Percentiles rank a stretch among this genome's conserved stretches.
Evolutionary conservation across 2,888 invertebrate species (phyloP).

Genomic region (Pristionchus entomophagus): DNA sequence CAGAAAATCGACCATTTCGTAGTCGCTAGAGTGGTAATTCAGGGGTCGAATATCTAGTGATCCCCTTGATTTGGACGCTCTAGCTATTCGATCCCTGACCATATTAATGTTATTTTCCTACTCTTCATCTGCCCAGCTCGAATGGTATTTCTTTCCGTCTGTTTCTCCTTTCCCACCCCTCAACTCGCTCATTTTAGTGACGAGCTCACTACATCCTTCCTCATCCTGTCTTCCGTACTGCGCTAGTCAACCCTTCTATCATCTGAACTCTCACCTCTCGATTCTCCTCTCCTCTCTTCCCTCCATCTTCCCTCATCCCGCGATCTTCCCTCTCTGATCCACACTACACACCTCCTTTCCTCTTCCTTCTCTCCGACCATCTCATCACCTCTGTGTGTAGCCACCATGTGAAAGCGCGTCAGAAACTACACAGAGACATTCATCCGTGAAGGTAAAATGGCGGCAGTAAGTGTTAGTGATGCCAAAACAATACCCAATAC

Average conservation of each 20-base stretch:
- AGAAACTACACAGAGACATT: not conserved
- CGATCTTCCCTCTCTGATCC: not conserved
- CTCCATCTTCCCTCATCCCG: not conserved
- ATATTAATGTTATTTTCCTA: too few species aligned
- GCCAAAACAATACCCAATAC: too few species aligned
- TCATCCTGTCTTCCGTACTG: conserved; percentile 38
- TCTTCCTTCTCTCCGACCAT: not conserved
- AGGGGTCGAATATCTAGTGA: not conserved
- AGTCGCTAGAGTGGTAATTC: not conserved
- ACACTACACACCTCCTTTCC: not conserved
- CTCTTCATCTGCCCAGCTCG: too few species aligned
- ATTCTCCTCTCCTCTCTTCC: not conserved
- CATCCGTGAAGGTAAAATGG: not conserved
- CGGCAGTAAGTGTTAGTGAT: conserved; percentile 17
- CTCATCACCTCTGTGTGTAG: not conserved
- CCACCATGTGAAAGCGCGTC: conserved; percentile 2
- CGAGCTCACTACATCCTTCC: not conserved
- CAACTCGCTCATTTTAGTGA: too few species aligned
- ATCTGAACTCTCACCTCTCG: conserved; percentile 1
- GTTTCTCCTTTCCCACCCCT: too few species aligned
- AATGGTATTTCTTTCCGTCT: too few species aligned
- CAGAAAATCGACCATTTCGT: too few species aligned
- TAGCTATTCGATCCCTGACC: too few species aligned
- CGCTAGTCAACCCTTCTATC: conserved; percentile 7
- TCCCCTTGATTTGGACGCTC: too few species aligned